These are phyloP conservation scores for Orthosia gothica DNA, from an alignment of 2,888 invertebrate species.

Conservation along the genomic window DNA sequence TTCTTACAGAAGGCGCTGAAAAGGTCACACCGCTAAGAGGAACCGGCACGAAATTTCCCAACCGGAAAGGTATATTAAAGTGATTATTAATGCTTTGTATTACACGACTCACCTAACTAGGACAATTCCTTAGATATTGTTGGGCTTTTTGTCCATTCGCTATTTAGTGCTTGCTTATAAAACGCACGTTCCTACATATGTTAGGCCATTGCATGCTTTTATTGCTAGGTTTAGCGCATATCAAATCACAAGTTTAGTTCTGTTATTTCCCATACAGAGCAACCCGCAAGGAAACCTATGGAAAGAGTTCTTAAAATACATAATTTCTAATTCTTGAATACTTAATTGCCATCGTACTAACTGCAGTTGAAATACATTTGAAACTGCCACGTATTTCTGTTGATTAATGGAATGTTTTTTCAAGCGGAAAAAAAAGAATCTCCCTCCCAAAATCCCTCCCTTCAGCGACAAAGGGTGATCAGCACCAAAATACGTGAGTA, in stretches of 20 bases:
- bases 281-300: not conserved
- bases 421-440: slow-evolving; percentile 72
- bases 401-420: slow-evolving; percentile 63
- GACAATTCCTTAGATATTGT: not conserved
- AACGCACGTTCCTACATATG: not conserved
- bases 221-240: slow-evolving; percentile 26
- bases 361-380: slow-evolving; percentile 35
- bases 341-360: slow-evolving; percentile 17
- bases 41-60: slow-evolving; percentile 42
- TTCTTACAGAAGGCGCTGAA: slow-evolving; percentile 26
- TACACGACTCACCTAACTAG: not conserved
- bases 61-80: slow-evolving; percentile 47
- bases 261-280: slow-evolving; percentile 37
- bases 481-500: slow-evolving; percentile 79
- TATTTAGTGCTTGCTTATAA: not conserved
- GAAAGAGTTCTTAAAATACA: slow-evolving; percentile 36
- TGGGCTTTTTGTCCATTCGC: not conserved
- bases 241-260: slow-evolving; percentile 27
- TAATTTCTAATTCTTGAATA: slow-evolving; percentile 14
- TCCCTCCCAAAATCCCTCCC: slow-evolving; percentile 48
- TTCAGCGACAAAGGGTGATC: slow-evolving; percentile 36
- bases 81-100: slow-evolving; percentile 21
- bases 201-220: not conserved
- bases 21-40: slow-evolving; percentile 13
- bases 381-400: slow-evolving; percentile 40